Percentiles rank a stretch among this genome's conserved stretches.
phyloP scores from a whole-genome alignment of 2,888 invertebrate genomes.

The Pogonocherus hispidulus region DNA sequence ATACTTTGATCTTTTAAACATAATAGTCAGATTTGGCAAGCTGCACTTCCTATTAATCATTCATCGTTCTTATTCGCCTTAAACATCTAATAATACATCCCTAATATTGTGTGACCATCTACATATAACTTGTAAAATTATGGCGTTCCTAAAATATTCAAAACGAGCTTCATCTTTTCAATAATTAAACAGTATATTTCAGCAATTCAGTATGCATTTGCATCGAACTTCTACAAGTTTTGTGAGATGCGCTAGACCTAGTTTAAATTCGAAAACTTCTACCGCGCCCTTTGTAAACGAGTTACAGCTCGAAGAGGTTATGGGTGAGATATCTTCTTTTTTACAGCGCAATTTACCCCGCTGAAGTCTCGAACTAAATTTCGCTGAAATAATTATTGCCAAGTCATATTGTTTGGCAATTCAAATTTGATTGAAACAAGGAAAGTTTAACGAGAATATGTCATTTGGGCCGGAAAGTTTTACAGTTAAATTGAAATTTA shows the following conservation, averaged over 20 bases:
- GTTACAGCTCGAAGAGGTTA: not conserved
- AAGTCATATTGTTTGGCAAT: slow-evolving; percentile 5
- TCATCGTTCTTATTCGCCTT: not conserved
- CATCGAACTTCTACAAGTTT: not conserved
- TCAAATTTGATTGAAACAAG: slow-evolving; percentile 18
- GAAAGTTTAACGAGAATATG: slow-evolving; percentile 10
- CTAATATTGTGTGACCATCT: not conserved
- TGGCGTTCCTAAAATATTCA: not conserved
- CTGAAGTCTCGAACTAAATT: not conserved
- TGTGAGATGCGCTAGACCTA: not conserved
- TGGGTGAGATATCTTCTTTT: not conserved
- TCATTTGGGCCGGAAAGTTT: slow-evolving; percentile 5
- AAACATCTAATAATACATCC: not conserved
- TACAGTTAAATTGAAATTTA: slow-evolving; percentile 16
- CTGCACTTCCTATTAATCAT: not conserved
- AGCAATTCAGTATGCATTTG: slow-evolving; percentile 1
- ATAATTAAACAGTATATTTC: slow-evolving; percentile 13
- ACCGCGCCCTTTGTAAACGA: not conserved
- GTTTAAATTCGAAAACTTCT: slow-evolving; percentile 1
- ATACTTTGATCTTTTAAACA: not conserved
- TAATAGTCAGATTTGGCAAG: not conserved
- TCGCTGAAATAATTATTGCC: not conserved
- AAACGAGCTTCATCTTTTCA: not conserved
- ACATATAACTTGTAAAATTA: not conserved
- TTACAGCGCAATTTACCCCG: not conserved